Base-by-base conservation (phyloP, 1,140 invertebrate species). In the Cotesia chilonis region DNA sequence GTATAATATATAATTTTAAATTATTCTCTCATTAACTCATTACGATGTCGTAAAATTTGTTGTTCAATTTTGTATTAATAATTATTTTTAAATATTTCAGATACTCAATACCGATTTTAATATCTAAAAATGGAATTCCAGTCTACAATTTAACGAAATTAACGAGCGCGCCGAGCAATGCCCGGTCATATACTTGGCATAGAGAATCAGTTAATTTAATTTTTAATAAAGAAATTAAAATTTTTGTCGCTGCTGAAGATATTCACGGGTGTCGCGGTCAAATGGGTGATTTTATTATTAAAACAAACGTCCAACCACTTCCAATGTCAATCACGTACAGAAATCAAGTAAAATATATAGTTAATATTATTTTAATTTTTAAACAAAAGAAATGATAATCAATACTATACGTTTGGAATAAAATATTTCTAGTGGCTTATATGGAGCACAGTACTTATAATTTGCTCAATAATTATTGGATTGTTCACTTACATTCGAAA, bases 71-170 rank as follows among this genome's bases (percentile, higher is more conserved):
- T 47, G 51, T 20, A 38, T 38, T 14, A 20, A 69, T 38, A 20
- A 69, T 38, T 60, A 54, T 57, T 65, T 66, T 68, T 54, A n/a
- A 52, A 59, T 77, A 63, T 78, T 76, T 36, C 51, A 86, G 85
- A 60, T 71, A 80, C 51, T 83, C 82, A 2, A 55, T 78, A 17
- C 79, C 82, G 7, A 70, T 82, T 4, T 66, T 84, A 9, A 78
- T 76, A 28, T 82, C 82, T 17, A 81, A 78, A 68, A 81, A 74
- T 57, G 80, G 80, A 0, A 20, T 81, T 4, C 74, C 75, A 7
- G 77, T 85, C 51, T 86, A 80, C 37, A 84, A 86, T 69, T 80
- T 79, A 52, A 80, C 81, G 0, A 68, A 78, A 61, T 79, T 86
- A 70, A 72, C 74, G 55, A 71, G 70, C 0, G 74, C 79, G 4